These are phyloP conservation scores for Umimayanthus chanpuru DNA, from an alignment of 92 coral and sea anemone genomes.

Conservation along the genomic window DNA sequence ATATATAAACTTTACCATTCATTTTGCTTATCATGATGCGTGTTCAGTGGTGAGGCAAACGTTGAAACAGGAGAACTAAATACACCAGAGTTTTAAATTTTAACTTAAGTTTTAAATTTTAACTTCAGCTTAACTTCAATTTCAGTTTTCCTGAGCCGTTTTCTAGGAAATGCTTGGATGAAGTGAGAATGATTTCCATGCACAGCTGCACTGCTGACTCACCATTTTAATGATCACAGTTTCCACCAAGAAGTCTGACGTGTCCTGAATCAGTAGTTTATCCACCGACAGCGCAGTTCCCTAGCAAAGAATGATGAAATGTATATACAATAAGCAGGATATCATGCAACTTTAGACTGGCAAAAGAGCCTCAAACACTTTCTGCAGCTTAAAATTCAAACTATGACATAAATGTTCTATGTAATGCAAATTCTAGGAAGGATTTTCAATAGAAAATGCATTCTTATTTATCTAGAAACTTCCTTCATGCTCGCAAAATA, in stretches of 20 bases:
- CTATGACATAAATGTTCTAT: not conserved
- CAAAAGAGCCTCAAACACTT: not conserved
- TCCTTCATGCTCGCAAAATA: too few relatives aligned
- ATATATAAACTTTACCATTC: too few relatives aligned
- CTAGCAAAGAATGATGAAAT: slow-evolving; percentile 25
- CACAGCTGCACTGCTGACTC: not conserved
- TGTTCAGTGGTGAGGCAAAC: too few relatives aligned
- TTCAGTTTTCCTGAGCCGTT: not conserved
- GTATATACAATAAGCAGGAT: not conserved
- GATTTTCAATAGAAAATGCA: not conserved
- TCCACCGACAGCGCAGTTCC: slow-evolving; percentile 70
- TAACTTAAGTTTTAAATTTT: not conserved
- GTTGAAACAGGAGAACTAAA: not conserved
- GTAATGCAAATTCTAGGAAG: not conserved
- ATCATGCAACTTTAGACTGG: not conserved
- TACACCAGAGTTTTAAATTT: not conserved
- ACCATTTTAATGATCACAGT: slow-evolving; percentile 88
- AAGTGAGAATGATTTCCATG: too few relatives aligned
- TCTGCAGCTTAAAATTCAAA: not conserved
- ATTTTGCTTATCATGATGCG: too few relatives aligned
- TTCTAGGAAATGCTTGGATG: not conserved
- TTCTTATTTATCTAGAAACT: not conserved
- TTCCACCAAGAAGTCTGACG: slow-evolving; percentile 80
- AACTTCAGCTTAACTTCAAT: too few relatives aligned
- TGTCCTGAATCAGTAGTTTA: slow-evolving; percentile 84